phyloP scores from a whole-genome alignment of 2,797 vertebrate species.

The Graptemys geographica region DNA sequence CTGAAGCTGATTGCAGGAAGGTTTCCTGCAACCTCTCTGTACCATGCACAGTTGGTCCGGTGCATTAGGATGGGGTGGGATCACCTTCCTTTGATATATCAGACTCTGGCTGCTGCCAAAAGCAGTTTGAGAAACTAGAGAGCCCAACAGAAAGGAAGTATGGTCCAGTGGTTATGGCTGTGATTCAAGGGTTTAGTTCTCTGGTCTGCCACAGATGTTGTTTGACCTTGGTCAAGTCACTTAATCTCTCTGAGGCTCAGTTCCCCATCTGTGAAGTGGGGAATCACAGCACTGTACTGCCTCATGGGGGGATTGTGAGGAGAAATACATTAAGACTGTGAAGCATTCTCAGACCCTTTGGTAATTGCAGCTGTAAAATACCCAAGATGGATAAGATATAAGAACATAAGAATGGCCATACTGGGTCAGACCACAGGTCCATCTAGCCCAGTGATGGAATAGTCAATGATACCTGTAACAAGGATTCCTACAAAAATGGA shows the following conservation, averaged over 20 bases:
- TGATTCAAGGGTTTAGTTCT: background rate
- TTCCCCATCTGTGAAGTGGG: background rate
- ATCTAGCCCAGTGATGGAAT: background rate
- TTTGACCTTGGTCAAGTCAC: background rate
- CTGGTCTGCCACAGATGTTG: background rate
- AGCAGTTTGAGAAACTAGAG: background rate
- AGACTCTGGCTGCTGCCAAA: background rate
- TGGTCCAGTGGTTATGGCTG: background rate
- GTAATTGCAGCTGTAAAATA: accelerated
- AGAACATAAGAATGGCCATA: too few species aligned
- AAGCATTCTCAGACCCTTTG: background rate
- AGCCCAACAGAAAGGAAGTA: background rate
- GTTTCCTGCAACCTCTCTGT: background rate
- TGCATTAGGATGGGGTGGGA: background rate
- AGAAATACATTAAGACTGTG: background rate
- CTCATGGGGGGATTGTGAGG: background rate
- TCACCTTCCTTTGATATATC: background rate
- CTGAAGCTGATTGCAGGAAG: background rate
- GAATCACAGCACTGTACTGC: background rate
- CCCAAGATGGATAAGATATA: background rate
- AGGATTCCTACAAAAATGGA: accelerated
- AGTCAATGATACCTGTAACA: background rate
- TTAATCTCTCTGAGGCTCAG: accelerated
- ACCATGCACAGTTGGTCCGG: background rate
- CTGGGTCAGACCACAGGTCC: too few species aligned